Evolutionary conservation across 2,113 vertebrate species (phyloP), one percentile per base, ranked within the genome.

Genomic region (Pollachius pollachius): DNA sequence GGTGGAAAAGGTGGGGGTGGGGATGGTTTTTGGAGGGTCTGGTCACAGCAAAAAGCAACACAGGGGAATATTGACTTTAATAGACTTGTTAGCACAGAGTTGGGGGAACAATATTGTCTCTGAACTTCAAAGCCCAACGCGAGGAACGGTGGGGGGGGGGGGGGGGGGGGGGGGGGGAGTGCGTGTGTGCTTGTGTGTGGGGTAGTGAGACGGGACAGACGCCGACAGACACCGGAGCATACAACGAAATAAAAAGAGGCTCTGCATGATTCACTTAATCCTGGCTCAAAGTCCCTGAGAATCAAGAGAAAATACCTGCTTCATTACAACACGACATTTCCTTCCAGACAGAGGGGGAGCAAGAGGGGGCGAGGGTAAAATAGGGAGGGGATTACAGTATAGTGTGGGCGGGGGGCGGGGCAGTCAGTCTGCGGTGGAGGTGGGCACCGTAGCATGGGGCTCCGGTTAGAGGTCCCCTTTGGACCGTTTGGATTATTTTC

Each of bases 91-190:
- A 74, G 74, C 54, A 77, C 71, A 74, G 57, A 52, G 67, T 57
- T 56, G 48, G 75, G 76, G 76, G 52, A 75, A 82, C 68, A 85
- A 87, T 89, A 83, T 87, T 88, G 69, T 59, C 72, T 86, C 81
- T 71, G 73, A 70, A 78, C 81, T 81, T 84, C 83, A 79, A 76
- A 74, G 85, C 65, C 65, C 52, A 52, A 58, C 63, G 71, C 27
- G 62, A 37, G 70, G 69, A 62, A 82, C 64, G 3, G 70, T 54
- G 77, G 81, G 71, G 66, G 65, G 69, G 70, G 58, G 77, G 81
- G 71, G 66, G 65, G 69, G 70, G 58, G 77, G 81, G 71, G 70
- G 58, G 77, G 81, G 71, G 66, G 65, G 69, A 68, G 75, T 81
- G 72, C 65, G 81, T 70, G 77, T 81, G 76, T 62, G 23, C 64